Conservation (phyloP, 1,140 invertebrate genomes). For the Plutomurus gul region DNA sequence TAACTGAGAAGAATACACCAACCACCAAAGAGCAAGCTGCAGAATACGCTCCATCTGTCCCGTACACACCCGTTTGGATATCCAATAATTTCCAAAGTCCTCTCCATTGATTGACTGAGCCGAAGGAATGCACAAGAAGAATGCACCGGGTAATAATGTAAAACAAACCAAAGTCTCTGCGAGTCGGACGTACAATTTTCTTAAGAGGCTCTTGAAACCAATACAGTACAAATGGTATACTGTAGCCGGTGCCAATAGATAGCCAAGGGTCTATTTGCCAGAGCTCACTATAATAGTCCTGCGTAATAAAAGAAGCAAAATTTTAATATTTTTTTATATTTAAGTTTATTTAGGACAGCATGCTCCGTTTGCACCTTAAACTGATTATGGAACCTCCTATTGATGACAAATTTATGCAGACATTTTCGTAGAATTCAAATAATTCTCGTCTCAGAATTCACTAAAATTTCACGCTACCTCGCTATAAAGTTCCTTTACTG, state of each 20-base stretch:
- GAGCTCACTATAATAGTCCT: constrained; percentile 54
- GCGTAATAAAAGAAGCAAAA: too few species aligned
- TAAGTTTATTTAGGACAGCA: too few species aligned
- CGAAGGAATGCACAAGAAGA: constrained; percentile 46
- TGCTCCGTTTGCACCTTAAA: too few species aligned
- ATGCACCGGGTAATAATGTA: constrained; percentile 46
- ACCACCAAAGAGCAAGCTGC: constrained; percentile 39
- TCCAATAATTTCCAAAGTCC: constrained; percentile 49
- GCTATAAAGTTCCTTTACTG: too few species aligned
- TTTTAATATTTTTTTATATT: too few species aligned
- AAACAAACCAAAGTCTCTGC: constrained; percentile 45
- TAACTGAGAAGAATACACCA: constrained; percentile 50
- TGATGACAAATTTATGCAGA: too few species aligned
- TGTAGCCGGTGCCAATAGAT: constrained; percentile 53
- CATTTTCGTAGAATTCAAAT: too few species aligned
- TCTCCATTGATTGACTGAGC: constrained; percentile 52
- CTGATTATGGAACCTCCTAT: too few species aligned
- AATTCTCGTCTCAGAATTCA: too few species aligned
- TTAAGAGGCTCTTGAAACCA: constrained; percentile 47
- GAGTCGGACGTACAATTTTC: constrained; percentile 1
- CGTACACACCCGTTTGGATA: constrained; percentile 26
- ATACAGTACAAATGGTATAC: constrained; percentile 50
- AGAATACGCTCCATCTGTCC: constrained; percentile 26
- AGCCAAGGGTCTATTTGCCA: constrained; percentile 50
- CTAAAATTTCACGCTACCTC: too few species aligned